A percentile compares a stretch with the other conserved stretches of the same genome.
These are phyloP conservation scores for Chirona hameri DNA, from an alignment of 2,888 invertebrate genomes.

Conservation along the genomic window DNA sequence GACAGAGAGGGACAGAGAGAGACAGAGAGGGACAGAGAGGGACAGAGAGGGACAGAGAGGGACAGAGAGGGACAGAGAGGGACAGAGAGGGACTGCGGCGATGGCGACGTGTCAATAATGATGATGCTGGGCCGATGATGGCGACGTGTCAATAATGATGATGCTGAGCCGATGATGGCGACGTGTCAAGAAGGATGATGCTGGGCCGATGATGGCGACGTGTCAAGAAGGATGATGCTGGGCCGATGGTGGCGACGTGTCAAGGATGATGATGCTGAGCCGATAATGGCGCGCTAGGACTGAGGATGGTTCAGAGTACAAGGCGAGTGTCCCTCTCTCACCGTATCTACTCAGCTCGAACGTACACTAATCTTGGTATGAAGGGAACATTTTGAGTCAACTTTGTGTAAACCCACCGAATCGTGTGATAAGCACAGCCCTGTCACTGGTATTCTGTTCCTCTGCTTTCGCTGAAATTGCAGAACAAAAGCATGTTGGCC, in stretches of 20 bases:
- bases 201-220: background rate
- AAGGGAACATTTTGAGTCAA: too few relatives aligned
- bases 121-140: background rate
- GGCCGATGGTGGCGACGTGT: background rate
- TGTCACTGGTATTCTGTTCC: too few relatives aligned
- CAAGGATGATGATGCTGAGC: background rate
- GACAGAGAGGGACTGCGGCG: background rate
- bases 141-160: background rate
- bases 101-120: background rate
- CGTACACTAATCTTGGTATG: too few relatives aligned
- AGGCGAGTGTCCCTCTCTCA: background rate
- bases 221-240: background rate
- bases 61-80: background rate
- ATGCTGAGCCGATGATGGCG: background rate
- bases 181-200: background rate
- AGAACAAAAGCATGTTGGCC: too few relatives aligned
- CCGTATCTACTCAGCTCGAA: background rate
- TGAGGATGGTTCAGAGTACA: background rate
- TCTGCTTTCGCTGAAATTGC: too few relatives aligned
- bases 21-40: background rate
- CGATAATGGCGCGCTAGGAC: too few relatives aligned
- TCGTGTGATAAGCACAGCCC: too few relatives aligned
- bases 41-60: background rate
- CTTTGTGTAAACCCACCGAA: too few relatives aligned
- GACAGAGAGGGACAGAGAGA: background rate